Conservation (phyloP, 1,140 invertebrate species). For the Neodiprion virginianus region DNA sequence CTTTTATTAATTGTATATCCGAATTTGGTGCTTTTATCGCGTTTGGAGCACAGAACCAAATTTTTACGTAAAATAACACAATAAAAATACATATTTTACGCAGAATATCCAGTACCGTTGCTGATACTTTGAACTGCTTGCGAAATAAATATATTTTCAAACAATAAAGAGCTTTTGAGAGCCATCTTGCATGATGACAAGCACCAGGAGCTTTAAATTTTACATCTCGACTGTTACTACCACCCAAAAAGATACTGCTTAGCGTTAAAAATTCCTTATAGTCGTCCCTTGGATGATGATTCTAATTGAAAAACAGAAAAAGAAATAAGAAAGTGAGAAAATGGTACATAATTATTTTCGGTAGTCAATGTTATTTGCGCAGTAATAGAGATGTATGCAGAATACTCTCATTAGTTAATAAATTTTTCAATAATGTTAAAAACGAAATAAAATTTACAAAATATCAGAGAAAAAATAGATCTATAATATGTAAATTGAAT, state of each 20-base stretch:
- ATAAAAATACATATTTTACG: too few relatives aligned
- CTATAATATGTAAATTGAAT: constrained; percentile 8
- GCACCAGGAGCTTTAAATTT: constrained; percentile 37
- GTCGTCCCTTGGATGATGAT: constrained; percentile 35
- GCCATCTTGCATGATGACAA: constrained; percentile 50
- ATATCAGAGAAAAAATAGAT: neutral
- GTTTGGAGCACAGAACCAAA: constrained; percentile 36
- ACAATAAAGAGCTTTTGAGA: constrained; percentile 51
- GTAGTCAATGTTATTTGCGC: too few relatives aligned
- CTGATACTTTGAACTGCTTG: too few relatives aligned
- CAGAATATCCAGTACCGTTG: too few relatives aligned
- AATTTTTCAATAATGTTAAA: too few relatives aligned
- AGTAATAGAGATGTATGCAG: too few relatives aligned
- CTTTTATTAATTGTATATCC: constrained; percentile 41
- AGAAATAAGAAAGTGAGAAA: neutral
- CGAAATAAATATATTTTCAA: too few relatives aligned
- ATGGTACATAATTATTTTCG: too few relatives aligned
- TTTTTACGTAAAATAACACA: constrained; percentile 14
- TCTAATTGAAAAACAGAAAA: neutral
- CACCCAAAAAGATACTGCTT: constrained; percentile 33
- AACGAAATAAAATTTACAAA: too few relatives aligned
- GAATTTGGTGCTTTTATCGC: constrained; percentile 34
- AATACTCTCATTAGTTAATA: too few relatives aligned
- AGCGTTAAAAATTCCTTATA: constrained; percentile 38
- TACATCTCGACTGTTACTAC: constrained; percentile 18